phyloP scores from a whole-genome alignment of 1,140 invertebrate genomes.

The Drosophila willistoni region DNA sequence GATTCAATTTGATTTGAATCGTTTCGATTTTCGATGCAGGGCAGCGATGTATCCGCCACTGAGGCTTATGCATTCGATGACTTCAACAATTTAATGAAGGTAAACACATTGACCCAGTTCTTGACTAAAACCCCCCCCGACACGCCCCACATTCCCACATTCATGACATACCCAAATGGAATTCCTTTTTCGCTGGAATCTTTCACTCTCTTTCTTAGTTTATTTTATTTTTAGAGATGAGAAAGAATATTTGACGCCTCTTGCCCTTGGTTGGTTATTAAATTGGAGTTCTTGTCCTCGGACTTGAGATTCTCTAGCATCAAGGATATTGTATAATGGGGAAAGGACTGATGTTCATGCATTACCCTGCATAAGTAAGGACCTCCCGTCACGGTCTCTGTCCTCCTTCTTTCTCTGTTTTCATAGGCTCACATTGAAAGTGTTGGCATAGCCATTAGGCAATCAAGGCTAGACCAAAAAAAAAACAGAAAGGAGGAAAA shows the following conservation, averaged over 20 bases:
- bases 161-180: background rate
- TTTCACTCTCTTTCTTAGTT: background rate
- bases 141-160: background rate
- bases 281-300: conserved; percentile 31
- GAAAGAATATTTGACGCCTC: conserved; percentile 6
- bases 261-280: background rate
- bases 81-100: conserved; percentile 83
- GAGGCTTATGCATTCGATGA: conserved; percentile 83
- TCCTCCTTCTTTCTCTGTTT: conserved; percentile 31
- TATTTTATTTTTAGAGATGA: background rate
- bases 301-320: conserved; percentile 32
- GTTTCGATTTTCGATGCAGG: conserved; percentile 48
- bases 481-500: conserved; percentile 20
- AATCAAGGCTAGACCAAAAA: conserved; percentile 62
- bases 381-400: background rate
- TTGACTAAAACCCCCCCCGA: background rate
- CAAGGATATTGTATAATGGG: conserved; percentile 65
- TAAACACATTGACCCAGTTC: conserved; percentile 73
- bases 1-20: conserved; percentile 5
- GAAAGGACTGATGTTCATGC: conserved; percentile 47
- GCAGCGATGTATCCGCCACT: conserved; percentile 78
- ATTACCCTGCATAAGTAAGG: conserved; percentile 64
- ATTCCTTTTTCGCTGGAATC: conserved; percentile 6
- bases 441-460: conserved; percentile 74
- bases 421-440: conserved; percentile 60